Percentiles rank a stretch among this genome's conserved stretches.
Evolutionary conservation across 2,888 invertebrate genomes (phyloP).

Genomic region (Athetis lepigone): DNA sequence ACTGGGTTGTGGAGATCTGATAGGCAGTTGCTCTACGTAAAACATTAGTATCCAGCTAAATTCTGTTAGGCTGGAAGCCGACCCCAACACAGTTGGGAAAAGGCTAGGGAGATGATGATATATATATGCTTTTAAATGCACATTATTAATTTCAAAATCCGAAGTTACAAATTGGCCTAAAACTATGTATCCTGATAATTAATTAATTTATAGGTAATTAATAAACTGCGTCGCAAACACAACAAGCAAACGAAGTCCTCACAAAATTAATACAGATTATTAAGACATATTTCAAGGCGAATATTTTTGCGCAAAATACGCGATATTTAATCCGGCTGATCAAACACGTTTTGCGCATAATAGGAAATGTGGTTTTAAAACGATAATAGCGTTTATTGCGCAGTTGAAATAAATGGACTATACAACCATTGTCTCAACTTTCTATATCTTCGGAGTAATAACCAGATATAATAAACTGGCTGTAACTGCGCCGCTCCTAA

Average conservation of each 20-base stretch:
- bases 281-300: conserved; percentile 35
- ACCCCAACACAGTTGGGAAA: too few relatives aligned
- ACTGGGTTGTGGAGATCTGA: too few relatives aligned
- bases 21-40: too few relatives aligned
- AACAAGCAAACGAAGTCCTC: conserved; percentile 7
- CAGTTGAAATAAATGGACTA: conserved; percentile 9
- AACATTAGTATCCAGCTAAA: too few relatives aligned
- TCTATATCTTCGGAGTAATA: not conserved
- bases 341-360: conserved; percentile 28
- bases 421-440: not conserved
- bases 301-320: conserved; percentile 27
- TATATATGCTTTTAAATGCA: too few relatives aligned
- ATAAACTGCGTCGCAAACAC: conserved; percentile 11
- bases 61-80: too few relatives aligned
- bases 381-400: conserved; percentile 22
- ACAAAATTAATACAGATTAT: conserved; percentile 7
- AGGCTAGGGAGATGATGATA: too few relatives aligned
- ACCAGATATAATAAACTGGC: too few relatives aligned
- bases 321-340: conserved; percentile 18
- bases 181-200: not conserved
- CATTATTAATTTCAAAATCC: too few relatives aligned
- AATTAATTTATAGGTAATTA: not conserved
- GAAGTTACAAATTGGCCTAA: too few relatives aligned
- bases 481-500: too few relatives aligned
- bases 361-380: conserved; percentile 15